Evolutionary conservation across 2,113 vertebrate genomes (phyloP).

Genomic region (Saccopteryx bilineata): DNA sequence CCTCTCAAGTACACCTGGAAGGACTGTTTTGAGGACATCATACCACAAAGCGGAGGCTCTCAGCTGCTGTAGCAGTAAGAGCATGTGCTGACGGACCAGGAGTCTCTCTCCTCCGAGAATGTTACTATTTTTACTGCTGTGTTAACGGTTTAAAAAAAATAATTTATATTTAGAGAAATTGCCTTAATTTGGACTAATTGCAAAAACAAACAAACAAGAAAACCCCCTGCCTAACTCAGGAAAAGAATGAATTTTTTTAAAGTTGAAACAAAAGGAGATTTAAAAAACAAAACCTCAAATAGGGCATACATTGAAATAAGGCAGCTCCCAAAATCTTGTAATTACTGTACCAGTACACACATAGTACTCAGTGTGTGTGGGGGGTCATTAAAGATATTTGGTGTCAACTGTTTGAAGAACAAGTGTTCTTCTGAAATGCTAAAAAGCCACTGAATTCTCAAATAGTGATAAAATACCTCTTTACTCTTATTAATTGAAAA

Average conservation of each 20-base stretch:
- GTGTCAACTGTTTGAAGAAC: background rate
- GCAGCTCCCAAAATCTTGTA: background rate
- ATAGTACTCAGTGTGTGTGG: background rate
- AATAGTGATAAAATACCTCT: background rate
- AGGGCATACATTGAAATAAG: background rate
- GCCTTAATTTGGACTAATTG: background rate
- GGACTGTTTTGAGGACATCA: background rate
- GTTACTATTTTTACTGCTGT: background rate
- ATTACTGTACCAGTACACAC: background rate
- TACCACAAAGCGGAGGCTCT: background rate
- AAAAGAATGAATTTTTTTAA: background rate
- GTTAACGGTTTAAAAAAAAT: constrained; percentile 4
- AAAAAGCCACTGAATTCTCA: background rate
- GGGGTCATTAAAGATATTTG: background rate
- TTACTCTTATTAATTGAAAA: background rate
- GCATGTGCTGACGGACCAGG: background rate
- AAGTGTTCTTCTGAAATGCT: background rate
- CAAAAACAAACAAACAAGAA: background rate
- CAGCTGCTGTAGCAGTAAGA: background rate
- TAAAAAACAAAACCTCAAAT: background rate
- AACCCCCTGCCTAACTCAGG: background rate
- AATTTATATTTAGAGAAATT: background rate
- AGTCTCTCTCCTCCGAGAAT: background rate
- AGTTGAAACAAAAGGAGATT: constrained; percentile 33
- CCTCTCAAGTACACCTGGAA: background rate